Evolutionary conservation across 2,113 vertebrate species (phyloP), one percentile per base, ranked within the genome.

Genomic region (Brienomyrus longianalis): DNA sequence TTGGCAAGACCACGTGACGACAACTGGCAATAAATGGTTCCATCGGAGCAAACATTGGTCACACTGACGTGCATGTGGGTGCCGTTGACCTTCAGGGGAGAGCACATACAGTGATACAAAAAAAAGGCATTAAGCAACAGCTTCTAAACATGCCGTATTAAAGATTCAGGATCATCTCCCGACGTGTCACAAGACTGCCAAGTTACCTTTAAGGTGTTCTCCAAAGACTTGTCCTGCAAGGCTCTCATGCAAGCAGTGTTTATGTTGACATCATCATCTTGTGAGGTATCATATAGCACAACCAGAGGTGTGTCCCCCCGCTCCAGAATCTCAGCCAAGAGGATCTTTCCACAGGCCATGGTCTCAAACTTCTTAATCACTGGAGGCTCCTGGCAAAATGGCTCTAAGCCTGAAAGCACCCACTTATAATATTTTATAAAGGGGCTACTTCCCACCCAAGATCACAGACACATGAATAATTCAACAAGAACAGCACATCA

Each of bases 211-310:
- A 98, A 95, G 90, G 96, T 96, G 90, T 96, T 95, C 92, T 96
- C 95, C 93, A 99, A 95, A 3, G 96, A 96, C 88, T 93, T 95
- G 92, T 99, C 98, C 92, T 95, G 96, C 54, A 98, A 90, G 3
- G 95, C 95, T 91, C 96, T 97, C 91, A 98, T 92, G 92, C 98
- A 99, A 50, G 91, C 88, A 23, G 96, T 93, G 89, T 98, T 99
- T 62, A 99, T 96, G 91, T 99, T 99, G 91, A 99, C 74, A 70
- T 99, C 98, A 0, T 97, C 96, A 52, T 98, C 97, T 90, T 96
- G 96, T 0, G 98, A 99, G 4, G 98, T 99, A 89, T 99, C 97
- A 8, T 98, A 99, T 9, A 99, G 95, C 90, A 99, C 95, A 80
- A 96, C 95, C 83, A 96, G 91, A 19, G 97, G 97, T 51, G 90